Percentiles rank a stretch among this genome's conserved stretches.
phyloP scores from a whole-genome alignment of 2,888 invertebrate genomes.

The Euzetes globulus region DNA sequence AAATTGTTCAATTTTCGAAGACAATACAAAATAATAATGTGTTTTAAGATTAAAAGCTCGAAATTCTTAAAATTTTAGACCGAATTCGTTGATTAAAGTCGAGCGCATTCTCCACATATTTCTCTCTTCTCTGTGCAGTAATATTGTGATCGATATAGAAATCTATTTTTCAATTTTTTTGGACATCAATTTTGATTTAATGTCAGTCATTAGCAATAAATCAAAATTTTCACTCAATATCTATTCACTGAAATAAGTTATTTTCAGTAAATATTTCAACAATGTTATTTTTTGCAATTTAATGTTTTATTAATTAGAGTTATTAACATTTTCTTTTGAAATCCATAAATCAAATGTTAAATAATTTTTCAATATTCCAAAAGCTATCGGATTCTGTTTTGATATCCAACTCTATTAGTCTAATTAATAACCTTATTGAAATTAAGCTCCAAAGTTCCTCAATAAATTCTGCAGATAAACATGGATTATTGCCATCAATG shows the following conservation, averaged over 20 bases:
- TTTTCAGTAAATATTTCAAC: conserved; percentile 2
- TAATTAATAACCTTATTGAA: no score
- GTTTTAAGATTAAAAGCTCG: background rate
- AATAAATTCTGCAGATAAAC: no score
- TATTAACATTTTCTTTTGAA: background rate
- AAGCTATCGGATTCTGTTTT: no score
- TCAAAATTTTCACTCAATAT: background rate
- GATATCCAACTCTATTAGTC: no score
- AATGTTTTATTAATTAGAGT: background rate
- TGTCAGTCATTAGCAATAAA: background rate
- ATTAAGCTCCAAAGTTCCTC: no score
- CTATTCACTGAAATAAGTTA: background rate
- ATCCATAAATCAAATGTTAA: background rate
- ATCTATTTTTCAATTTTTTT: conserved; percentile 14
- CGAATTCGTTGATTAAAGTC: background rate
- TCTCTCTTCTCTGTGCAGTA: background rate
- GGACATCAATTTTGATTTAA: conserved; percentile 1
- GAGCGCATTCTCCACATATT: background rate
- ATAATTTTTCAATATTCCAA: no score
- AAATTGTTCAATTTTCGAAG: background rate
- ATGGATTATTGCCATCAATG: no score
- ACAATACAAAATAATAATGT: background rate
- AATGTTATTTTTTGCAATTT: background rate
- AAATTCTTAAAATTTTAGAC: background rate
- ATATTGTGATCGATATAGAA: conserved; percentile 4